Percentiles rank a stretch among this genome's conserved stretches.
phyloP scores from a whole-genome alignment of 2,888 invertebrate species.

The Sarcophaga caerulescens region DNA sequence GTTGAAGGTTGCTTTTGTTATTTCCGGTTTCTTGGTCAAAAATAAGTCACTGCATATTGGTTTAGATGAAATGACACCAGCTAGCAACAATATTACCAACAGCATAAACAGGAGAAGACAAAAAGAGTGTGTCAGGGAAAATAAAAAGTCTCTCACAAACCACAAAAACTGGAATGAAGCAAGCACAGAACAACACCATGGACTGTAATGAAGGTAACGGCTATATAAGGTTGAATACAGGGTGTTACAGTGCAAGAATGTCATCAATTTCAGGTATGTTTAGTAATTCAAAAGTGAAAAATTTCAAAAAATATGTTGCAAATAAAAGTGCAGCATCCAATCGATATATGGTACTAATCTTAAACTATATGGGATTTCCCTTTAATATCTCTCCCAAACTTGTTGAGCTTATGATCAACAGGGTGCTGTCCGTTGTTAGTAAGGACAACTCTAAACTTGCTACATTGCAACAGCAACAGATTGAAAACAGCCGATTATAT shows the following conservation, averaged over 20 bases:
- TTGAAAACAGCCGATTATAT: no score
- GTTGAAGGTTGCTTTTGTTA: background rate
- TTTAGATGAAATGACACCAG: background rate
- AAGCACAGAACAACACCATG: background rate
- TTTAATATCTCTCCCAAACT: no score
- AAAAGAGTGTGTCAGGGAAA: background rate
- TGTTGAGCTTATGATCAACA: no score
- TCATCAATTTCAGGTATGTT: no score
- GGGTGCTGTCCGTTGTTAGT: no score
- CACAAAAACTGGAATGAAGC: background rate
- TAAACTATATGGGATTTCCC: no score
- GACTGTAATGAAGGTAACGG: background rate
- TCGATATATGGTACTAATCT: no score
- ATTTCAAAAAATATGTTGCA: no score
- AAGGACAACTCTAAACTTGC: no score
- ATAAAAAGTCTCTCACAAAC: background rate
- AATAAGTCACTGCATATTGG: conserved; percentile 13
- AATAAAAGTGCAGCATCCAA: no score
- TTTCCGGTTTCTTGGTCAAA: background rate
- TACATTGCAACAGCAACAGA: no score
- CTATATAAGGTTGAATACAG: background rate
- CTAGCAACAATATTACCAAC: background rate
- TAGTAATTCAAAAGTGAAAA: background rate
- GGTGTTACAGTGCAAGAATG: background rate
- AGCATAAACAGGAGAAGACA: background rate